Evolutionary conservation across 1,140 invertebrate genomes (phyloP), one percentile per base, ranked within the genome.

Genomic region (Ericerus pela): DNA sequence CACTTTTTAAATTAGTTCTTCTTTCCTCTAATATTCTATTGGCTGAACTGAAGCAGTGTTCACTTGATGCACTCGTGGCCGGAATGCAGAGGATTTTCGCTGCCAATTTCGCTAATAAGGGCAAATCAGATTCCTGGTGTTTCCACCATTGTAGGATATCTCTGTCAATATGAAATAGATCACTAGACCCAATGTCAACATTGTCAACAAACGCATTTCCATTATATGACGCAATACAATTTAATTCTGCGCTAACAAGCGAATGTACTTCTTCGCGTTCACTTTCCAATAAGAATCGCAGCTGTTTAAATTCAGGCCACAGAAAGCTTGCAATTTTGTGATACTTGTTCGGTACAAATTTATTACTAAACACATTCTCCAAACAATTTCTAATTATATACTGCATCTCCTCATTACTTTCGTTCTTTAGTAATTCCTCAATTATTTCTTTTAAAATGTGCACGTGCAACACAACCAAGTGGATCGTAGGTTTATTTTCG

Each of bases 81-180:
- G 24, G 47, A 28, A 51, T 51, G 16, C n/a, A 24, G 10, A 51
- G n/a, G n/a, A 51, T 51, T 16, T 28, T 51, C 20, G 29, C 29
- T 51, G 47, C 47, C 47, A 51, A 51, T 51, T 51, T 51, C 11
- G 47, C 47, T 28, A 51, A 28, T 16, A 26, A 28, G 4, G 24
- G 24, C 10, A 51, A 14, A 14, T 20, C 29, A 28, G 14, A 28
- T 11, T 51, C 11, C 29, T 28, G 24, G 6, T 10, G 4, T 14
- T 51, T 51, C 24, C 47, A 51, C 47, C 47, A 27, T 10, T 51
- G 6, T n/a, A 51, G 20, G 27, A 51, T 16, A 51, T 51, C n/a
- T n/a, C n/a, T n/a, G n/a, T n/a, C n/a, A n/a, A n/a, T n/a, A n/a
- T n/a, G n/a, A n/a, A n/a, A n/a, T n/a, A n/a, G n/a, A n/a, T n/a